Evolutionary conservation across 2,797 vertebrate genomes (phyloP), one percentile per base, ranked within the genome.

Genomic region (Mycteria americana): DNA sequence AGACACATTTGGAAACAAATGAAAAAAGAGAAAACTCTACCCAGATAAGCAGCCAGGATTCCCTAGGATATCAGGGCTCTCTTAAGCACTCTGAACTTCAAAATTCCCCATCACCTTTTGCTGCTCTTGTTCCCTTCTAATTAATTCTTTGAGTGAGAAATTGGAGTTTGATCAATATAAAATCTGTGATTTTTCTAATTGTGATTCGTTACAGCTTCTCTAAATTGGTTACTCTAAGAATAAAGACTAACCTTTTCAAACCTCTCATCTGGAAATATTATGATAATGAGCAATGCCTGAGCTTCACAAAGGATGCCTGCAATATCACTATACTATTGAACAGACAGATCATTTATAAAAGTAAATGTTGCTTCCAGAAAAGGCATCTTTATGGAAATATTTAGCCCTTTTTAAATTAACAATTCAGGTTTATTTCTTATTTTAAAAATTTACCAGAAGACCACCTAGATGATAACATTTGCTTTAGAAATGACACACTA

Each of bases 351-450:
- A 86, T 91, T 94, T 95, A 67, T 70, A 94, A 96, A 92, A 89
- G 89, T 90, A 95, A 92, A 88, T 37, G 74, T 89, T 96, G 82
- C 74, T 97, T 94, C 87, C 70, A 97, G 88, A 97, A 97, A 94
- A 94, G 84, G 76, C 65, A 89, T 83, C 54, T 94, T 89, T 93
- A 81, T 85, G 79, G 93, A 98, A 94, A 95, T 89, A 27, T 51
- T 97, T 81, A 59, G 28, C 56, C 68, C n/a, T 92, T 75, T 90
- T 84, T 70, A 95, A 97, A 96, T 97, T 95, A 97, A 96, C 77
- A 93, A 93, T 22, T 63, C 53, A 64, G 46, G 43, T 63, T 96
- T 85, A 54, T 93, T 97, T 93, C 56, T 89, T 67, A 31, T 87
- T 94, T 93, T 85, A 89, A 76, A 60, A 43, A 37, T 80, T 92